Evolutionary conservation across 2,797 vertebrate genomes (phyloP), one percentile per base, ranked within the genome.

Genomic region (Thripadectes ignobilis): DNA sequence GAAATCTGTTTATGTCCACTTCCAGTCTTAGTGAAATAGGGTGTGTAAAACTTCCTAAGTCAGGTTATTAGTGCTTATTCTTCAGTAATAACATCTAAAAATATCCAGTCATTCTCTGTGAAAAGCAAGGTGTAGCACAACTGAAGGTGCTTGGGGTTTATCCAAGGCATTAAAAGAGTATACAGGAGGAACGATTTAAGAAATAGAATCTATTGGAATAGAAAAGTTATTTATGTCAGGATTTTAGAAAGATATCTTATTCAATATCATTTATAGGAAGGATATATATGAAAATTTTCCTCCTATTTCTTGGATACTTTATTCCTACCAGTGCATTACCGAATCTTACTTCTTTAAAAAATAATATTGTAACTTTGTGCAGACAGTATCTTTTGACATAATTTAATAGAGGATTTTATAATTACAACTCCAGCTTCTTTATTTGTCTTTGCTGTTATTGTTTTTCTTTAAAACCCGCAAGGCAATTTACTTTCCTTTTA

Each of bases 401-500:
- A 58, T 81, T 93, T 85, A 82, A 93, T 77, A 29, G 2, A 87
- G 10, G 13, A 27, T 7, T 48, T 11, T 39, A 38, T 46, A 79
- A 66, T 85, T 92, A 52, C 61, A 69, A 29, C 11, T 84, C 3
- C 72, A 72, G 30, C 46, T 71, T 52, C 3, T 41, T 81, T 34
- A 52, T 26, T 77, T 45, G 14, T 55, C 39, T 63, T 71, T 26
- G 6, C 39, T 54, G 14, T 38, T 58, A 12, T 19, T 89, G 39
- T 57, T 92, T 75, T 93, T 67, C 22, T 92, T 71, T 72, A 75
- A 94, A 94, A 85, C 19, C 38, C 63, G 67, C 9, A 27, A 88
- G 51, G 69, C 74, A 92, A 93, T 97, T 97, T 96, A 82, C 68
- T 96, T 88, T 81, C 34, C 74, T 89, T 90, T 89, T 97, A 87